Percentiles rank a stretch among this genome's conserved stretches.
Conservation (phyloP, 2,113 vertebrate species). For the Stercorarius parasiticus region DNA sequence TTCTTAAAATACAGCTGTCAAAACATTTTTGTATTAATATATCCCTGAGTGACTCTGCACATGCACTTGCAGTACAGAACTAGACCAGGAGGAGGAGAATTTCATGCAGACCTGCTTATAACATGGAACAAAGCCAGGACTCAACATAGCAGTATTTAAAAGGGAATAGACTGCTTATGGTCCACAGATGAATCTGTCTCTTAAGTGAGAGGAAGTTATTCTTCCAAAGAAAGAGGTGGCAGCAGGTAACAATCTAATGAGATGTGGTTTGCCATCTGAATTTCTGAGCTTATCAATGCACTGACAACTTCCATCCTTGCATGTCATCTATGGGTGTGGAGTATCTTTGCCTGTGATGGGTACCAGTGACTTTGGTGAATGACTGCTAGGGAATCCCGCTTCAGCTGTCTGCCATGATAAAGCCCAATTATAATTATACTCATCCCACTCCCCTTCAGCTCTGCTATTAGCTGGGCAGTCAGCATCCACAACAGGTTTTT, state of each 20-base stretch:
- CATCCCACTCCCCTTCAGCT: not conserved
- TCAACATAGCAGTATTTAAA: not conserved
- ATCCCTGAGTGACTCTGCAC: slow-evolving; percentile 17
- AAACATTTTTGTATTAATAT: slow-evolving; percentile 42
- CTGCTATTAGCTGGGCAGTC: rapidly evolving
- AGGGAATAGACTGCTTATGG: not conserved
- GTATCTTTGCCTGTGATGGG: not conserved
- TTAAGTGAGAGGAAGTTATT: not conserved
- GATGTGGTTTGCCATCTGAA: not conserved
- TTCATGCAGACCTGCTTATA: not conserved
- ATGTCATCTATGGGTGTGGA: rapidly evolving
- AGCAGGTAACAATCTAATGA: not conserved
- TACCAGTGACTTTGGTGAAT: not conserved
- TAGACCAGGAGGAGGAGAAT: slow-evolving; percentile 11
- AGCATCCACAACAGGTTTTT: rapidly evolving
- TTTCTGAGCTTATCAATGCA: not conserved
- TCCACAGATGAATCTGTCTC: not conserved
- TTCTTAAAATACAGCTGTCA: slow-evolving; percentile 70
- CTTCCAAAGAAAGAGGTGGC: not conserved
- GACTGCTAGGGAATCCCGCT: not conserved
- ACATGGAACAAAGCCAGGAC: not conserved
- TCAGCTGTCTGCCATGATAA: not conserved
- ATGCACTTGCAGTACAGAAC: not conserved
- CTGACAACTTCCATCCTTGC: not conserved
- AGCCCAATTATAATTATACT: rapidly evolving